Evolutionary conservation across 2,797 vertebrate genomes (phyloP).

Genomic region (Lophotriccus pileatus): DNA sequence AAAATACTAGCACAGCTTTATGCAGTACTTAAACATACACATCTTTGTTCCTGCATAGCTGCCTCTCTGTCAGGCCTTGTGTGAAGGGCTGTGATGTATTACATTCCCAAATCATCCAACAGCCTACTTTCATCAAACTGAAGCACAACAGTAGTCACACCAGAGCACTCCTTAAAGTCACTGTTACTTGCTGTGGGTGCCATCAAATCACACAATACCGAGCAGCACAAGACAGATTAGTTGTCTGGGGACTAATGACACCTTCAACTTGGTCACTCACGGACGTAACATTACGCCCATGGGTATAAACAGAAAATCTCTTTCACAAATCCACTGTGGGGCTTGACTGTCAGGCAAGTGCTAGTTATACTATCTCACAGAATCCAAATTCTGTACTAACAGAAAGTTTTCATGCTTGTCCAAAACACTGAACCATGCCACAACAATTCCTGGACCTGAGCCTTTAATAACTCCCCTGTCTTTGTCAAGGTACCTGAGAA

Average conservation of each 20-base stretch:
- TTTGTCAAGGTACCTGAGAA: neutral
- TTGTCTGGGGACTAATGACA: neutral
- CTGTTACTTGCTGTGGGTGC: accelerated
- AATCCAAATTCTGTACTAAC: neutral
- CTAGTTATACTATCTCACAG: neutral
- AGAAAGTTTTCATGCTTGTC: neutral
- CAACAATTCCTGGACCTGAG: neutral
- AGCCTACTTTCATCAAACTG: neutral
- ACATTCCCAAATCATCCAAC: conserved; percentile 33
- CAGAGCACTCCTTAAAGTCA: neutral
- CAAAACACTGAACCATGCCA: neutral
- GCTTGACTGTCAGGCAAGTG: neutral
- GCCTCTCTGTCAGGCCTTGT: neutral
- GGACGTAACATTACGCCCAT: accelerated
- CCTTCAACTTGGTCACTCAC: neutral
- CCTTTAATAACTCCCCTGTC: neutral
- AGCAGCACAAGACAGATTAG: neutral
- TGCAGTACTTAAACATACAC: neutral
- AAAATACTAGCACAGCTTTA: neutral
- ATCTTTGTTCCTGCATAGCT: neutral
- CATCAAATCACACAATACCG: neutral
- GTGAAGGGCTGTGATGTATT: neutral
- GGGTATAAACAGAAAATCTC: neutral
- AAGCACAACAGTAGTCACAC: neutral
- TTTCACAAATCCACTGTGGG: neutral